Evolutionary conservation across 2,888 invertebrate genomes (phyloP).

Genomic region (Dolichopus griseipennis): DNA sequence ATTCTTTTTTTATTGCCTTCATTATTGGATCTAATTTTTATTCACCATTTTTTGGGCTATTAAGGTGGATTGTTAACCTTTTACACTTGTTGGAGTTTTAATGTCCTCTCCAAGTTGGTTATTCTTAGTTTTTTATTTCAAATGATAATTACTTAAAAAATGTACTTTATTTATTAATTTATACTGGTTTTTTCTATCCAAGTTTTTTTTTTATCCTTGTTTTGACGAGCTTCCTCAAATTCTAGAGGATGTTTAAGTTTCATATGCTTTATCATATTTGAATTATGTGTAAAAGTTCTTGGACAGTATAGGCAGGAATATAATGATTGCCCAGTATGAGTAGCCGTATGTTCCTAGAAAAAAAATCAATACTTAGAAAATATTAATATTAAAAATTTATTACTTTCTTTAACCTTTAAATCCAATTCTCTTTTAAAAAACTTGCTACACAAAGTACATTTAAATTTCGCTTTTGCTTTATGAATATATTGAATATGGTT

Average conservation of each 20-base stretch:
- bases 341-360: constrained; percentile 39
- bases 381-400: neutral
- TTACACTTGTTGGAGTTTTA: too few species aligned
- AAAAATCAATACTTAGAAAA: neutral
- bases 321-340: constrained; percentile 40
- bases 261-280: constrained; percentile 41
- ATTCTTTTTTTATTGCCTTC: too few species aligned
- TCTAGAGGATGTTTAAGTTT: constrained; percentile 39
- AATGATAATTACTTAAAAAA: too few species aligned
- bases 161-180: too few species aligned
- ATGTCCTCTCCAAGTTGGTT: too few species aligned
- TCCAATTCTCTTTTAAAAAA: constrained; percentile 39
- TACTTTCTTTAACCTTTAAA: constrained; percentile 29
- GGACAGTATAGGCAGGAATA: constrained; percentile 41
- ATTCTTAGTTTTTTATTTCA: too few species aligned
- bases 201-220: constrained; percentile 19
- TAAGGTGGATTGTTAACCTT: too few species aligned
- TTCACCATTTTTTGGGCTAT: too few species aligned
- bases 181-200: too few species aligned
- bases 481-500: constrained; percentile 40
- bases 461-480: constrained; percentile 30
- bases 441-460: constrained; percentile 38
- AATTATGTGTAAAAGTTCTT: constrained; percentile 42
- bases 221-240: constrained; percentile 31
- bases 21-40: too few species aligned